phyloP scores from a whole-genome alignment of 2,113 vertebrate genomes.

The Jaculus jaculus region DNA sequence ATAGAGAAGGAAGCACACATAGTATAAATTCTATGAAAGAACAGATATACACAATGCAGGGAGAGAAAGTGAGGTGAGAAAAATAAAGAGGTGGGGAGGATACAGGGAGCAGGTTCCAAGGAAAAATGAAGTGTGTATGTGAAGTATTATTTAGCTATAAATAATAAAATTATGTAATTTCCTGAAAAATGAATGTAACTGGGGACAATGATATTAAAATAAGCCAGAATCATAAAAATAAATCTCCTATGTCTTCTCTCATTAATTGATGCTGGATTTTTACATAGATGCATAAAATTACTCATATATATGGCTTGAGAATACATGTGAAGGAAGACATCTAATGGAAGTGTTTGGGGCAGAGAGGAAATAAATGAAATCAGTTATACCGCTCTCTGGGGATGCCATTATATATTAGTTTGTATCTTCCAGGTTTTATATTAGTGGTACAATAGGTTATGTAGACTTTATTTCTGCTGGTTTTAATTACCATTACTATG shows the following conservation, averaged over 20 bases:
- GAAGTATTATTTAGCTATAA: too few species aligned
- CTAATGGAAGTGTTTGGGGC: too few species aligned
- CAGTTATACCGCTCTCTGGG: too few species aligned
- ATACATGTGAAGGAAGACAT: too few species aligned
- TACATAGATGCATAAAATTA: background rate
- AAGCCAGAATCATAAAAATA: background rate
- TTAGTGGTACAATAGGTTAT: background rate
- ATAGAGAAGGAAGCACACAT: background rate
- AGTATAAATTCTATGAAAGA: background rate
- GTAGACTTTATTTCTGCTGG: background rate
- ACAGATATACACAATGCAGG: background rate
- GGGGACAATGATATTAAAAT: background rate
- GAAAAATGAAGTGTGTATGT: too few species aligned
- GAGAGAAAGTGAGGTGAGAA: background rate
- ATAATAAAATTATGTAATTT: too few species aligned
- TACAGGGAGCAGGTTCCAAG: too few species aligned
- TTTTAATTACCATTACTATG: background rate
- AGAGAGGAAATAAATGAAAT: background rate
- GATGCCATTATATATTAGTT: too few species aligned
- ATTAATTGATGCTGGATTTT: background rate
- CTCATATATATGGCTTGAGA: background rate
- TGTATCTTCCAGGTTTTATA: background rate
- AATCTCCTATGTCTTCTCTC: background rate
- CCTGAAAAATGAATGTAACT: background rate
- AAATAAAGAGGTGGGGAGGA: background rate